A percentile compares a stretch with the other conserved stretches of the same genome.
phyloP scores from a whole-genome alignment of 2,797 vertebrate species.

The Sardinella longiceps region DNA sequence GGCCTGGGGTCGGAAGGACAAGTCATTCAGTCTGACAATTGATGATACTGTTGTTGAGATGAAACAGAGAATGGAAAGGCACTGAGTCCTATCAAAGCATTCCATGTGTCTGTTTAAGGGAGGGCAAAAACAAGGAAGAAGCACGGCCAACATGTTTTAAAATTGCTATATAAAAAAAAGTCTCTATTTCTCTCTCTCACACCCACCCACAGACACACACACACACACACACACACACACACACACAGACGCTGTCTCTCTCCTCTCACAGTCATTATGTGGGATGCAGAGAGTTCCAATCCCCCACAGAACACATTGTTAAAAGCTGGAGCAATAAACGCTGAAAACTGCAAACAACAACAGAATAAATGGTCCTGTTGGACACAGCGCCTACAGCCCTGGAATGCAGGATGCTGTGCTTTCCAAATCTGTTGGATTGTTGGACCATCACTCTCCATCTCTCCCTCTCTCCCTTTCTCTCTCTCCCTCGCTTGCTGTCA shows the following conservation, averaged over 20 bases:
- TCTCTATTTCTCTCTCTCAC: constrained; percentile 37
- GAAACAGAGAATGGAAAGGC: constrained; percentile 53
- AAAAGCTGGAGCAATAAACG: constrained; percentile 58
- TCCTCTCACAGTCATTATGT: constrained; percentile 62
- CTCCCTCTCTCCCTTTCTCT: not conserved
- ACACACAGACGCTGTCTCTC: constrained; percentile 47
- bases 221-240: not conserved
- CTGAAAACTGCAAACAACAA: constrained; percentile 54
- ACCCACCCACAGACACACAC: not conserved
- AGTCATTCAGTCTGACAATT: constrained; percentile 64
- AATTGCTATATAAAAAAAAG: constrained; percentile 66
- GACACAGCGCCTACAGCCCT: constrained; percentile 33
- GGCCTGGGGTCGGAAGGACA: constrained; percentile 58
- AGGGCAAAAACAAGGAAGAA: constrained; percentile 63
- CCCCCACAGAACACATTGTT: constrained; percentile 62
- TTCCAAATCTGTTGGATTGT: constrained; percentile 41
- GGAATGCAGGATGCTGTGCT: constrained; percentile 39
- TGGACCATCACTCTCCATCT: constrained; percentile 14
- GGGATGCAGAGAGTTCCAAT: constrained; percentile 59
- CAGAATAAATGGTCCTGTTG: constrained; percentile 44
- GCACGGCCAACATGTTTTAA: constrained; percentile 65
- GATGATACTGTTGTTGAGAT: constrained; percentile 52
- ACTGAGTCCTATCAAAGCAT: constrained; percentile 64
- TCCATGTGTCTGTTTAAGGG: constrained; percentile 54
- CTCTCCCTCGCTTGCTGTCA: not conserved